Percentiles rank a stretch among this genome's conserved stretches.
These are phyloP conservation scores for Peromyscus maniculatus DNA, from an alignment of 2,113 vertebrate species.

Conservation along the genomic window DNA sequence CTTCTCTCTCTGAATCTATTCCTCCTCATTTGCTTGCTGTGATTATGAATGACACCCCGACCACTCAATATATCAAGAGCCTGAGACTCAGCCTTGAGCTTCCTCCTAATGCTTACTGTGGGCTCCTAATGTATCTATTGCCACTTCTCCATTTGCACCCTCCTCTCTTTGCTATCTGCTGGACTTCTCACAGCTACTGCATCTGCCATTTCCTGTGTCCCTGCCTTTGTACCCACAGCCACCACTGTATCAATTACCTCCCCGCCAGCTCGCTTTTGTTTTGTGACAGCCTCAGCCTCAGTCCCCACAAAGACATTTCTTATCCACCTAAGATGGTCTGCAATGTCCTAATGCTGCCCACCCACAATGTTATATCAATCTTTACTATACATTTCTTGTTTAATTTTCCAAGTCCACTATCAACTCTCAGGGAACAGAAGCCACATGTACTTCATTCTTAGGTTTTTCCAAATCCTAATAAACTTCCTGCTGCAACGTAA, in stretches of 20 bases:
- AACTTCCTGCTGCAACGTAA: neutral
- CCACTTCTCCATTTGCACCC: neutral
- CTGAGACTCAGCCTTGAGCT: neutral
- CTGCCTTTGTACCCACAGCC: neutral
- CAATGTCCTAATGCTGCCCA: neutral
- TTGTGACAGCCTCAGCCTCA: neutral
- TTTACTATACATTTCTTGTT: neutral
- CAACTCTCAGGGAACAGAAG: neutral
- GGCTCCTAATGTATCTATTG: neutral
- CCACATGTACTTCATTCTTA: neutral
- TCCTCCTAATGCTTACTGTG: neutral
- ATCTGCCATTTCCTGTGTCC: neutral
- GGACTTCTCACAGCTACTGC: neutral
- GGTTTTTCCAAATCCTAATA: neutral
- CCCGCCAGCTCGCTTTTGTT: neutral
- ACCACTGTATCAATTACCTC: neutral
- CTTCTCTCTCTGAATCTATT: neutral
- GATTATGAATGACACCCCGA: neutral
- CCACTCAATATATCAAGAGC: neutral
- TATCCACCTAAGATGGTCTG: neutral
- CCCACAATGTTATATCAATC: neutral
- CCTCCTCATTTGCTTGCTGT: neutral
- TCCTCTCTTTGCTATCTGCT: neutral
- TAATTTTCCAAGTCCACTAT: neutral
- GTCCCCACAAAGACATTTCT: neutral